A percentile compares a stretch with the other conserved stretches of the same genome.
These are phyloP conservation scores for Lanistes nyassanus DNA, from an alignment of 1,140 invertebrate species.

Conservation along the genomic window DNA sequence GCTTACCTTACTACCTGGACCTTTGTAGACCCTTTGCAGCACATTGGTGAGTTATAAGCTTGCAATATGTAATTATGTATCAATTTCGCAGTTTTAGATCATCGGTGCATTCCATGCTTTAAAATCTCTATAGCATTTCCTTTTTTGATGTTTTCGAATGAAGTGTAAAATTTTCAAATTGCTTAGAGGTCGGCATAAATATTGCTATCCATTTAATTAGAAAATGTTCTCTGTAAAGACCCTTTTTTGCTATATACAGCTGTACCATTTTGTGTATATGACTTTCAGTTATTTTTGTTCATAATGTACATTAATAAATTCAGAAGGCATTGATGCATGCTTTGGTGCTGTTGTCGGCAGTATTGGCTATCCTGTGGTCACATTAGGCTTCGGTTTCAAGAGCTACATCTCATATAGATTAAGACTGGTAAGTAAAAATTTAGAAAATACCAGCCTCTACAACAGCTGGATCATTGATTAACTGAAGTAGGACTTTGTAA, in stretches of 20 bases:
- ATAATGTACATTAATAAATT: too few species aligned
- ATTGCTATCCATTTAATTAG: too few species aligned
- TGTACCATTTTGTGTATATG: too few species aligned
- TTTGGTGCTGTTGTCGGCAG: constrained; percentile 67
- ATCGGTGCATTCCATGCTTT: neutral
- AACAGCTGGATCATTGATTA: too few species aligned
- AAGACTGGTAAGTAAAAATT: constrained; percentile 74
- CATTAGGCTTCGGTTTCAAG: constrained; percentile 96
- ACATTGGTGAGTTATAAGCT: constrained; percentile 81
- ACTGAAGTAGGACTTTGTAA: too few species aligned
- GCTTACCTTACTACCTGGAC: constrained; percentile 90
- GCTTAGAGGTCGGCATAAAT: too few species aligned
- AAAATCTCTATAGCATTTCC: neutral
- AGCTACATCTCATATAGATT: constrained; percentile 93
- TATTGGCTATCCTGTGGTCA: constrained; percentile 97
- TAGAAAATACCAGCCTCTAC: too few species aligned
- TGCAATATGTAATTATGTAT: constrained; percentile 3
- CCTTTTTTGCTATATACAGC: too few species aligned
- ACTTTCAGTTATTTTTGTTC: too few species aligned
- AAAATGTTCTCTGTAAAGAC: too few species aligned
- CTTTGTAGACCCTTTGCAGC: constrained; percentile 97
- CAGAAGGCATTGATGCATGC: too few species aligned
- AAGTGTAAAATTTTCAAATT: too few species aligned
- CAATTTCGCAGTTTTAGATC: constrained; percentile 8
- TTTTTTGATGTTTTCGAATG: neutral